Conservation (phyloP, 2,797 vertebrate genomes). For the Sandelia bainsii region DNA sequence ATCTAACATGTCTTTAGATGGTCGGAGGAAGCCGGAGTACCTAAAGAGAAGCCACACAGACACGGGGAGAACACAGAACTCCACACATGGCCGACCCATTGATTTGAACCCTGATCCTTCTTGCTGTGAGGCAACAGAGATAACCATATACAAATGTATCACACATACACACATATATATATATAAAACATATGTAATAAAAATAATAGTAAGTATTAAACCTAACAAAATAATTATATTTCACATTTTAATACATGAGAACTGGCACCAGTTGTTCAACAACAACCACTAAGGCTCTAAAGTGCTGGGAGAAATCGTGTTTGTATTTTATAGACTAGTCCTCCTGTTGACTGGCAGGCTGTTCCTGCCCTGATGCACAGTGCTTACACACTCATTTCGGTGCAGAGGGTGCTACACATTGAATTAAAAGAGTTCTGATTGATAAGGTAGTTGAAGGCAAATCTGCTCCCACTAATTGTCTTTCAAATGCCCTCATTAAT, state of each 20-base stretch:
- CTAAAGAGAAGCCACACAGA: no score
- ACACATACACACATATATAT: no score
- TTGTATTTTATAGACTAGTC: conserved; percentile 56
- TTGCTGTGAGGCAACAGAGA: no score
- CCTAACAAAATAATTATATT: background rate
- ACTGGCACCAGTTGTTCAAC: conserved; percentile 34
- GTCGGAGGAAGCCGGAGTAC: no score
- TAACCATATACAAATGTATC: no score
- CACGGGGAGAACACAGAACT: no score
- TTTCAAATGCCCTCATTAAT: conserved; percentile 99
- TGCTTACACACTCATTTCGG: conserved; percentile 84
- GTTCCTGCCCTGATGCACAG: conserved; percentile 76
- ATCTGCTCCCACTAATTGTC: conserved; percentile 97
- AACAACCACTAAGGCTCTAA: conserved; percentile 25
- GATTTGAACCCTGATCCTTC: no score
- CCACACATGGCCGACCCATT: no score
- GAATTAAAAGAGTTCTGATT: conserved; percentile 94
- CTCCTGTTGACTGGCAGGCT: conserved; percentile 75
- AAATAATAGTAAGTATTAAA: background rate
- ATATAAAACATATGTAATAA: background rate
- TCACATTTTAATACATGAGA: conserved; percentile 2
- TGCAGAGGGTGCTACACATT: conserved; percentile 84
- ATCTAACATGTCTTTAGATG: no score
- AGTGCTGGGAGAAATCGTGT: conserved; percentile 28
- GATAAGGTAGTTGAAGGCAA: conserved; percentile 95